Evolutionary conservation across 2,797 vertebrate genomes (phyloP).

Genomic region (Emydoidea blandingii): DNA sequence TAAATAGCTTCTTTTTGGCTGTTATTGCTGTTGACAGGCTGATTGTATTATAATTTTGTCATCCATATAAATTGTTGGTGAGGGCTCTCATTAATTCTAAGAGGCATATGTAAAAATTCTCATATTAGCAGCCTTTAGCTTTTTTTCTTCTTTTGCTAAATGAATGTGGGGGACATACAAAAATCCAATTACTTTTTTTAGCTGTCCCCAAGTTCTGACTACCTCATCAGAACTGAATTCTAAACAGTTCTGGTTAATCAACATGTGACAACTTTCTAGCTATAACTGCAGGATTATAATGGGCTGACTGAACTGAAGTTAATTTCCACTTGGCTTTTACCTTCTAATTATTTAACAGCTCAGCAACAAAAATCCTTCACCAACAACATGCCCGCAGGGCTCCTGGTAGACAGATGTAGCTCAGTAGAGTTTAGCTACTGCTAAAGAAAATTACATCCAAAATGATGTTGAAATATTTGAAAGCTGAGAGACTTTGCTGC

Average conservation of each 20-base stretch:
- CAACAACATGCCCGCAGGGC: neutral
- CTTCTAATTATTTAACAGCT: conserved; percentile 59
- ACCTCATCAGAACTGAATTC: conserved; percentile 19
- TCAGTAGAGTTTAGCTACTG: conserved; percentile 30
- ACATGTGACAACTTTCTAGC: conserved; percentile 23
- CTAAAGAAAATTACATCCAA: conserved; percentile 24
- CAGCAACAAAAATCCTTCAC: conserved; percentile 16
- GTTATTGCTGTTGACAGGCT: conserved; percentile 29
- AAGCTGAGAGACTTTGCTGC: conserved; percentile 33
- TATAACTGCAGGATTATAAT: conserved; percentile 7
- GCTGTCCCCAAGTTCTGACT: neutral
- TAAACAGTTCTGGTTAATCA: conserved; percentile 41
- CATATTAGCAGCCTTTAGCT: neutral
- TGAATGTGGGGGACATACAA: neutral
- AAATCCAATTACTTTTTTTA: conserved; percentile 37
- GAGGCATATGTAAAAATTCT: conserved; percentile 13
- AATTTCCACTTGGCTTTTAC: conserved; percentile 67
- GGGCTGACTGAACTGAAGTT: conserved; percentile 25
- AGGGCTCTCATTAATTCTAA: conserved; percentile 46
- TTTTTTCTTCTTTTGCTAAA: neutral
- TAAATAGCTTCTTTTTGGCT: conserved; percentile 26
- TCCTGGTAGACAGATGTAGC: neutral
- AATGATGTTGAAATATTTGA: conserved; percentile 46
- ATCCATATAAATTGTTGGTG: conserved; percentile 36
- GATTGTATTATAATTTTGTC: conserved; percentile 31